These are phyloP conservation scores for Stictonetta naevosa DNA, from an alignment of 2,113 vertebrate genomes.

Conservation along the genomic window DNA sequence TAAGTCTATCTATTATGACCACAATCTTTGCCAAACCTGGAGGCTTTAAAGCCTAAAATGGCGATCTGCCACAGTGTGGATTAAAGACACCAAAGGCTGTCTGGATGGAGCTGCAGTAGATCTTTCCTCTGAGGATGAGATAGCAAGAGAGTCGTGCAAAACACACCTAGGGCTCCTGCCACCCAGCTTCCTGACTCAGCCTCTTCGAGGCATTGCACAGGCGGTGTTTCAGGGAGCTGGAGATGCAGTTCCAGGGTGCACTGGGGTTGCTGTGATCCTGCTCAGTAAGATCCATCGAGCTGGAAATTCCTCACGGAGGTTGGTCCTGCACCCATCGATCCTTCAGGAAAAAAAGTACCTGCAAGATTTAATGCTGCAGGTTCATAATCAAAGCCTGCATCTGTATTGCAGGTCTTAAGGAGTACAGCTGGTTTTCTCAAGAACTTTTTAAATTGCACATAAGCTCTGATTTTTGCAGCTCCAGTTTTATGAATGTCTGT, in stretches of 20 bases:
- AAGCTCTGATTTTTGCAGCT: background rate
- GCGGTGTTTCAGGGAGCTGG: fast-evolving
- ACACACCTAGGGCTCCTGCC: background rate
- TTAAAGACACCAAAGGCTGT: slow-evolving; percentile 3
- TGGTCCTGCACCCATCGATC: background rate
- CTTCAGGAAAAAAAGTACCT: background rate
- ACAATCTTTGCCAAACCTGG: slow-evolving; percentile 7
- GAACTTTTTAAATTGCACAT: slow-evolving; percentile 5
- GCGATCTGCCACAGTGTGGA: background rate
- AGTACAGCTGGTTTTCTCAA: background rate
- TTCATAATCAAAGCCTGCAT: background rate
- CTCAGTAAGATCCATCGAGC: fast-evolving
- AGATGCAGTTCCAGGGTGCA: background rate
- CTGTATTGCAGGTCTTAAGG: background rate
- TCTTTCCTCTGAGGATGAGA: background rate
- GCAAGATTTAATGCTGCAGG: background rate
- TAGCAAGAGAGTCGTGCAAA: background rate
- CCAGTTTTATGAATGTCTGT: background rate
- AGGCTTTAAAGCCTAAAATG: slow-evolving; percentile 28
- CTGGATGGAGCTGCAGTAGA: background rate
- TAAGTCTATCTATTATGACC: background rate
- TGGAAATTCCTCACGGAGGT: background rate
- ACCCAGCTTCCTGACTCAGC: background rate
- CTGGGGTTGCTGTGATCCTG: background rate
- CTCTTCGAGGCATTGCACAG: background rate